Evolutionary conservation across 2,113 vertebrate species (phyloP).

Genomic region (Oryzias woworae): DNA sequence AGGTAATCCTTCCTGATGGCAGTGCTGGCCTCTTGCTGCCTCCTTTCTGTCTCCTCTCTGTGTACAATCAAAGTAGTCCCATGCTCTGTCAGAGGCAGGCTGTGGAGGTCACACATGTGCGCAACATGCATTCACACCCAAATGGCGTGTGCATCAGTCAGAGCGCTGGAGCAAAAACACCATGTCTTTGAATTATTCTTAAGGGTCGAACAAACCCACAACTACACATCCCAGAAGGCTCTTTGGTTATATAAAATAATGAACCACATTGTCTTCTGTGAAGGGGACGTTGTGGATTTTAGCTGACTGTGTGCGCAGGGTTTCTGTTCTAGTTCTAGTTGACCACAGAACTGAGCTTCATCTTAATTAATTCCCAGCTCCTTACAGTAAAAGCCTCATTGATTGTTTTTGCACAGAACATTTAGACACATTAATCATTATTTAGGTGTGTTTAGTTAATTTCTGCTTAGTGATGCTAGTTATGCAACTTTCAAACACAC

Average conservation of each 20-base stretch:
- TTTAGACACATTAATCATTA: too few species aligned
- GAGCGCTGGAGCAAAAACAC: constrained; percentile 4
- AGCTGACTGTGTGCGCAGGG: too few species aligned
- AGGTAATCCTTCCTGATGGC: constrained; percentile 58
- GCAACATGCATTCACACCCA: not conserved
- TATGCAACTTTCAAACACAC: constrained; percentile 45
- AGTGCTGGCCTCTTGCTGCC: constrained; percentile 46
- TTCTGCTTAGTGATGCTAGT: constrained; percentile 50
- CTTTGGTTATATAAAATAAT: constrained; percentile 7
- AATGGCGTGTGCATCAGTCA: not conserved
- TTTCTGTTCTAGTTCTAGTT: too few species aligned
- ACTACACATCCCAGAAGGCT: constrained; percentile 8
- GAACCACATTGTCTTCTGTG: too few species aligned
- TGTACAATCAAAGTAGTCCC: constrained; percentile 29
- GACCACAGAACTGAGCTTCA: too few species aligned
- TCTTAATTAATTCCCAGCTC: too few species aligned
- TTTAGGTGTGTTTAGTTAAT: constrained; percentile 28
- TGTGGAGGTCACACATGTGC: not conserved
- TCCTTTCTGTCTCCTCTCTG: constrained; percentile 22
- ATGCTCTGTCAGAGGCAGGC: constrained; percentile 11
- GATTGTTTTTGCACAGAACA: not conserved
- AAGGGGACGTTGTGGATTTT: too few species aligned
- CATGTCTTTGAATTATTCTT: constrained; percentile 19
- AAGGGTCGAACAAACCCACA: not conserved
- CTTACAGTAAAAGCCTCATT: constrained; percentile 7